A percentile compares a stretch with the other conserved stretches of the same genome.
Evolutionary conservation across 2,797 vertebrate species (phyloP).

Genomic region (Pterois miles): DNA sequence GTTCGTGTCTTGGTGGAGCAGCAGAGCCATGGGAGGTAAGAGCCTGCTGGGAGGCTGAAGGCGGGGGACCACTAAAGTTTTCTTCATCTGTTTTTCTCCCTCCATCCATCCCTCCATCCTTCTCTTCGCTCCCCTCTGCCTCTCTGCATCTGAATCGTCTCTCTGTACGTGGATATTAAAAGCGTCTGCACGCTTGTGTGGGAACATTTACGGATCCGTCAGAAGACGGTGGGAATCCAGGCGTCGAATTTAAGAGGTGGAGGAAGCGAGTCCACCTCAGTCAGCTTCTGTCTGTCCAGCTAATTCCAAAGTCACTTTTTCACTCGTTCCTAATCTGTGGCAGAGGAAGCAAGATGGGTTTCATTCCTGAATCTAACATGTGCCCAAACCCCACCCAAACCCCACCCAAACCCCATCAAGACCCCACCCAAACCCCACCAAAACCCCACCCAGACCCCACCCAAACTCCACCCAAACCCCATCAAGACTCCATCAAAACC

Average conservation of each 20-base stretch:
- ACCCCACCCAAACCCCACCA: too few relatives aligned
- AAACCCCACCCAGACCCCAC: too few relatives aligned
- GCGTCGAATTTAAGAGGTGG: constrained; percentile 54
- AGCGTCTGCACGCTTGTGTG: too few relatives aligned
- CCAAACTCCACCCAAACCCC: too few relatives aligned
- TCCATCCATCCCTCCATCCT: constrained; percentile 11
- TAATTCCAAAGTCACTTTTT: constrained; percentile 48
- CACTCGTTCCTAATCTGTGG: constrained; percentile 26
- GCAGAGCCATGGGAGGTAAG: constrained; percentile 56
- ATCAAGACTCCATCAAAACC: too few relatives aligned
- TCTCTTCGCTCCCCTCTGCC: neutral
- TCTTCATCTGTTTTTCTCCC: constrained; percentile 36
- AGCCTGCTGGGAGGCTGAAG: constrained; percentile 63
- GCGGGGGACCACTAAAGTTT: constrained; percentile 47
- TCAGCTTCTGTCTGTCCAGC: constrained; percentile 41
- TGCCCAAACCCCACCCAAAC: too few relatives aligned
- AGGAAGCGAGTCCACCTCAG: constrained; percentile 55
- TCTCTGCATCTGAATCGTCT: constrained; percentile 49
- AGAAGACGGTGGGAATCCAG: constrained; percentile 31
- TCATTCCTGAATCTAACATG: neutral
- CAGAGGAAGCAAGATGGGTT: neutral
- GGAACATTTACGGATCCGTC: too few relatives aligned
- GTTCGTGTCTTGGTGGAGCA: constrained; percentile 65
- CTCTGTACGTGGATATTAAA: too few relatives aligned
- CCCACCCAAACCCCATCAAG: too few relatives aligned